Evolutionary conservation across 2,113 vertebrate genomes (phyloP).

Genomic region (Tachysurus fulvidraco): DNA sequence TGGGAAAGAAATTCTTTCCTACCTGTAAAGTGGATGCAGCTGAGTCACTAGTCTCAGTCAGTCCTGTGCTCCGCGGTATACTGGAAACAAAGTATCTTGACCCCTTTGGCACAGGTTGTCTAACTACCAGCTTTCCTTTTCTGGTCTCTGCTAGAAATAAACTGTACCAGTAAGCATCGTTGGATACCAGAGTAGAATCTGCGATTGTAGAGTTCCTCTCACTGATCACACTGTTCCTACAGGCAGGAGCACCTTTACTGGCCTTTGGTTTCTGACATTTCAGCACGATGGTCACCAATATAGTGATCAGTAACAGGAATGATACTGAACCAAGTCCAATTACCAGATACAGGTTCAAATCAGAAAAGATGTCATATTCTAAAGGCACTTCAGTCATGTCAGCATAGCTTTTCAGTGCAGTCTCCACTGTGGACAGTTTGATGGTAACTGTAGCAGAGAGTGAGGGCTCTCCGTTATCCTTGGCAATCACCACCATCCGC

Average conservation of each 20-base stretch:
- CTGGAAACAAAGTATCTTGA: conserved; percentile 58
- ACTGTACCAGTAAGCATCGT: conserved; percentile 47
- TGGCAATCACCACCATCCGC: conserved; percentile 70
- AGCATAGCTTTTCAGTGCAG: conserved; percentile 60
- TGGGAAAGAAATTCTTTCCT: background rate
- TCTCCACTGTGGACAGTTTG: conserved; percentile 69
- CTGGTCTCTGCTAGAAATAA: conserved; percentile 42
- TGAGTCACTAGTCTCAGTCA: conserved; percentile 58
- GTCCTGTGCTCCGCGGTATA: conserved; percentile 57
- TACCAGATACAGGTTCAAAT: conserved; percentile 65
- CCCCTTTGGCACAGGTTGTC: conserved; percentile 56
- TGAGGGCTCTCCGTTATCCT: conserved; percentile 71
- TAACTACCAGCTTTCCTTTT: conserved; percentile 58
- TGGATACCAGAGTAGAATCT: conserved; percentile 63
- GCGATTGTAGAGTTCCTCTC: conserved; percentile 66
- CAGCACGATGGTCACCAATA: conserved; percentile 68
- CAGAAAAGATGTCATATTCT: conserved; percentile 66
- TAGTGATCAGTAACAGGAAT: conserved; percentile 40
- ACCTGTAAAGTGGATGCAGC: conserved; percentile 53
- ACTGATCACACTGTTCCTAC: conserved; percentile 64
- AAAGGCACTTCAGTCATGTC: conserved; percentile 75
- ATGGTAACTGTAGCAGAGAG: conserved; percentile 79
- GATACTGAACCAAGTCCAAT: conserved; percentile 69
- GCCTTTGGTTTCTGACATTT: conserved; percentile 61
- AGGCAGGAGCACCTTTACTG: conserved; percentile 45